Base-by-base conservation (phyloP, 2,113 vertebrate genomes). In the Manacus vitellinus region DNA sequence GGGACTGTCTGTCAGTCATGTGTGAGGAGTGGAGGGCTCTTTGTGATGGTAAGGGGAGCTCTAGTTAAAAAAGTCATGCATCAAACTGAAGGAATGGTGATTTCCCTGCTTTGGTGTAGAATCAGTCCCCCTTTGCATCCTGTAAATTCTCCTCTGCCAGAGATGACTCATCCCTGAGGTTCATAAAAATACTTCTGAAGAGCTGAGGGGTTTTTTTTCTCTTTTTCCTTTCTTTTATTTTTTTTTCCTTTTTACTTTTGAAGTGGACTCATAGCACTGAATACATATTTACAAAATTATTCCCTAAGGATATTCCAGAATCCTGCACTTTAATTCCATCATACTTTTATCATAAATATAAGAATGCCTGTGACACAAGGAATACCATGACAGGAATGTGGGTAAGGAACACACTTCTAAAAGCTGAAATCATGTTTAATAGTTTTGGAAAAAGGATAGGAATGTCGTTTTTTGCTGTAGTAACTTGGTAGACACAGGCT, bases 101-200 rank as follows among this genome's bases (percentile, higher is more conserved):
- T 73, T 93, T 92, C 85, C 58, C 62, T 93, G 59, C 79, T 83
- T 74, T 2, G 0, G 33, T 66, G 25, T 62, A 66, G 62, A 91
- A 79, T 68, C 91, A 91, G 71, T 51, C 71, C 73, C 56, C 58
- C 82, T 95, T 75, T 81, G 58, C 83, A 92, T 94, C 94, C 85
- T 93, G 73, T 79, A 94, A 96, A 87, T 70, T 92, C 73, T 95
- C 70, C 63, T 77, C 73, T 96, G 92, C 92, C 94, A 94, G 90
- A 44, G 82, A 92, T 94, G 93, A 97, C 85, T 97, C 94, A 97
- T 92, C 39, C 46, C 23, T 75, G 70, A 95, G 49, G 37, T 91
- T 94, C 90, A 95, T 85, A 93, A 97, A 92, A 96, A 96, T 91
- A 88, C 61, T 95, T 95, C 77, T 89, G 41, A 82, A 92, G 39